These are phyloP conservation scores for Eurosta solidaginis DNA, from an alignment of 1,140 invertebrate species.

Conservation along the genomic window DNA sequence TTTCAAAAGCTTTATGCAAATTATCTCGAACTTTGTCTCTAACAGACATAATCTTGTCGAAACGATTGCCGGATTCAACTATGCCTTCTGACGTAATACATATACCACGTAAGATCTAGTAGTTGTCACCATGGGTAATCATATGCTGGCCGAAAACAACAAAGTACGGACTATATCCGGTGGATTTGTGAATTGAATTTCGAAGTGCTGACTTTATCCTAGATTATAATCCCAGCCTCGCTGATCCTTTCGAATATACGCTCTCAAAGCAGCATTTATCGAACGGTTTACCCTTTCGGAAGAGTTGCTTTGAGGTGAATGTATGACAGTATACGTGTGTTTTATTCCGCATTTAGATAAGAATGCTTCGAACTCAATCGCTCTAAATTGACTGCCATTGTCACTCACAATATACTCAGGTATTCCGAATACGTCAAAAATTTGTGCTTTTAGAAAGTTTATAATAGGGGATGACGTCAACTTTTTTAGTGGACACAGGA, in stretches of 20 bases:
- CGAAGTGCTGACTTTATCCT: background rate
- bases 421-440: no score
- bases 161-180: no score
- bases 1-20: background rate
- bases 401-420: no score
- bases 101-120: background rate
- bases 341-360: background rate
- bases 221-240: background rate
- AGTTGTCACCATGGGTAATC: background rate
- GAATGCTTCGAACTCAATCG: background rate
- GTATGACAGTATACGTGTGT: background rate
- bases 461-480: no score
- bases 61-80: background rate
- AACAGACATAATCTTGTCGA: background rate
- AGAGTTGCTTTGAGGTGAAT: slow-evolving; percentile 12
- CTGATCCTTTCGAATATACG: background rate
- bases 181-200: background rate
- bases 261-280: background rate
- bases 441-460: no score
- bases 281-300: slow-evolving; percentile 24
- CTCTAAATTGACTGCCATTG: no score
- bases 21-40: background rate
- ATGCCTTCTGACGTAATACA: background rate
- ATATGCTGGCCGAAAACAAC: no score
- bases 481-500: no score